Evolutionary conservation across 2,797 vertebrate species (phyloP).

Genomic region (Xenopus petersii): DNA sequence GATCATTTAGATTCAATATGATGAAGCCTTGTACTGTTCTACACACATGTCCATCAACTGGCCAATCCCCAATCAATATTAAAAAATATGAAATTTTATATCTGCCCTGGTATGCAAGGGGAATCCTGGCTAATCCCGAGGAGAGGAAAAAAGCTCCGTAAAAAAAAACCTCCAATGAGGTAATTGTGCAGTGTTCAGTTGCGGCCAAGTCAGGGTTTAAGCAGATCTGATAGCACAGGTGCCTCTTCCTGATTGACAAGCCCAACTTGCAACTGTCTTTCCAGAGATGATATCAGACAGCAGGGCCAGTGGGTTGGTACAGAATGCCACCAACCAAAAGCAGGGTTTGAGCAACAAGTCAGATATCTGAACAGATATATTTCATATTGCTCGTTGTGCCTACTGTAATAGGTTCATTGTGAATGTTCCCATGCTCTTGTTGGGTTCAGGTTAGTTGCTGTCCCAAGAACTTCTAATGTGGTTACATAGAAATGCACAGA

Average conservation of each 20-base stretch:
- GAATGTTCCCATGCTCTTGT: too few species aligned
- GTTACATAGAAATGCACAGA: too few species aligned
- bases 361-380: too few species aligned
- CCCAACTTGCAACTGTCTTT: conserved; percentile 40
- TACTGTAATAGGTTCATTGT: too few species aligned
- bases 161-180: conserved; percentile 30
- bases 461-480: too few species aligned
- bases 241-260: conserved; percentile 32
- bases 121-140: conserved; percentile 35
- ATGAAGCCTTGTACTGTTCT: too few species aligned
- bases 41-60: conserved; percentile 1
- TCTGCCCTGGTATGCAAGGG: conserved; percentile 17
- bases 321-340: not conserved
- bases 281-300: conserved; percentile 35
- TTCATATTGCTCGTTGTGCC: too few species aligned
- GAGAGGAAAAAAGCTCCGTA: conserved; percentile 12
- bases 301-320: conserved; percentile 2
- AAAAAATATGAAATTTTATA: conserved; percentile 20
- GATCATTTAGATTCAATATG: too few species aligned
- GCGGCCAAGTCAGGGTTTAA: conserved; percentile 42
- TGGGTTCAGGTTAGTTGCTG: too few species aligned
- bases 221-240: conserved; percentile 44
- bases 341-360: too few species aligned
- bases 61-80: conserved; percentile 10
- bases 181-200: conserved; percentile 36